Base-by-base conservation (phyloP, 2,888 invertebrate genomes). In the Drosophila leonis region DNA sequence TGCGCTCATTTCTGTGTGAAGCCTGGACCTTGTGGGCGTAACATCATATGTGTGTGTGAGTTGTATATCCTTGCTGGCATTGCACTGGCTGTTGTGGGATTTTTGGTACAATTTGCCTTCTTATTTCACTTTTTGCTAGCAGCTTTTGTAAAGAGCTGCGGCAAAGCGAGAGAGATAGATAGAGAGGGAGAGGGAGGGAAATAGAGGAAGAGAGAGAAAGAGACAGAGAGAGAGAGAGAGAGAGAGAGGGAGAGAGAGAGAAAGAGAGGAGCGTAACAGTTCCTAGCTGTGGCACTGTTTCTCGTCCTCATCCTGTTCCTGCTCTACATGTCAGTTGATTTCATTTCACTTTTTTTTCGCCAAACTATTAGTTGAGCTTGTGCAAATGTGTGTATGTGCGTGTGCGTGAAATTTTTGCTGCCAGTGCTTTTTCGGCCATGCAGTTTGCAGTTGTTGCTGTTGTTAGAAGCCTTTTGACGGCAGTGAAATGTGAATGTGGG, bases 251-350 rank as follows among this genome's bases (percentile, higher is more conserved):
- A 37, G 7, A 37, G 37, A 15, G 37, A n/a, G n/a, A n/a, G 37
- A 39, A 15, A n/a, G 20, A 20, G 24, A 15, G 51, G 9, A 51
- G 15, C 51, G 44, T 66, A 31, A 15, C 20, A 55, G 48, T 57
- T 33, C 52, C 54, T 55, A 55, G 49, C 42, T 39, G 33, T 44
- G 39, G 20, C 63, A 37, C 44, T 24, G 18, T 27, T 39, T 37
- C 41, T 33, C 54, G 31, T 57, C 31, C 77, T 39, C 29, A 10
- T 51, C 27, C 54, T 55, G n/a, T 18, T 27, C 12, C 64, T 20
- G 29, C 62, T 82, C 90, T 89, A 85, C 88, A 85, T 90, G 88
- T 85, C 90, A 88, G 88, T 90, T 90, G 86, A 85, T 90, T 90
- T 90, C 88, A 88, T 85, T 85, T 85, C 90, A 89, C 90, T 85